Base-by-base conservation (phyloP, 2,113 vertebrate species). In the Boulengeromyrus knoepffleri region DNA sequence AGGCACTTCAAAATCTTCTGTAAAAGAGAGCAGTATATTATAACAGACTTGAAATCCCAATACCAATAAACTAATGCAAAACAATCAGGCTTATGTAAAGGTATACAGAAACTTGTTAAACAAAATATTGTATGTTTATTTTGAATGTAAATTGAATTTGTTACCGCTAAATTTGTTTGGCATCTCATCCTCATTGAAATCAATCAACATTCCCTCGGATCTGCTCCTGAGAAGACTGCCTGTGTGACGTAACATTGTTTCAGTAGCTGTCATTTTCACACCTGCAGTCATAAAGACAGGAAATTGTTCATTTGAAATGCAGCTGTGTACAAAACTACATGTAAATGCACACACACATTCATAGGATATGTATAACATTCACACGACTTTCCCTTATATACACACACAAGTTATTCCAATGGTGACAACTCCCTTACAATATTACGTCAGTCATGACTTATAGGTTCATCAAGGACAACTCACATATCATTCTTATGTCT, bases 191-290 rank as follows among this genome's bases (percentile, higher is more conserved):
- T 96, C 95, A 92, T 97, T 95, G 90, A 97, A 93, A 89, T 99
- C 98, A 92, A 97, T 95, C 91, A 99, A 94, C 70, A 96, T 96
- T 19, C 98, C 97, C 93, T 98, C 98, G 50, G 98, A 98, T 91
- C 91, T 97, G 93, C 97, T 98, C 85, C 93, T 93, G 92, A 95
- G 93, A 62, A 97, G 95, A 93, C 96, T 96, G 89, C 93, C 94
- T 91, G 93, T 90, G 58, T 87, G 94, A 90, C 92, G 90, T 86
- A 94, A 95, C 84, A 88, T 94, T 92, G 93, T 90, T 93, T 93
- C 95, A 92, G 90, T 94, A 66, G 95, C 96, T 91, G 97, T 96
- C 97, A 97, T 97, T 91, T 93, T 95, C 92, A 94, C 87, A 96
- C 95, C 96, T 98, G 92, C 80, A 91, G 93, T 90, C 15, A 91